Percentiles rank a stretch among this genome's conserved stretches.
These are phyloP conservation scores for Bos javanicus DNA, from an alignment of 2,113 vertebrate genomes.

Conservation along the genomic window DNA sequence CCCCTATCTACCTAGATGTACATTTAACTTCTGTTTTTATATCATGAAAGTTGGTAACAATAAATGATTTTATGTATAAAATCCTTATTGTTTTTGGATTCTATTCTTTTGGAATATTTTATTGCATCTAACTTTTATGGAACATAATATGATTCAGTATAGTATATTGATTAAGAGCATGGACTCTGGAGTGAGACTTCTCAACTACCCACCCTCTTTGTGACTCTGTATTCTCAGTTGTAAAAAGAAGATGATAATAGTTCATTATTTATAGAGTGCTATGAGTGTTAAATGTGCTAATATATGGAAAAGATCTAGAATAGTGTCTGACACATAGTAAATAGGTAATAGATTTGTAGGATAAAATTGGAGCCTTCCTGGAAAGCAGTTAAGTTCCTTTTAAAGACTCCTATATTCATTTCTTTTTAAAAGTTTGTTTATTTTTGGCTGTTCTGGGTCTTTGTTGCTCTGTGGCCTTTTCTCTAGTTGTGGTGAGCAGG, in stretches of 20 bases:
- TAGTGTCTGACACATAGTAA: not conserved
- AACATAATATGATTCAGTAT: not conserved
- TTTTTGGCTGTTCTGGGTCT: not conserved
- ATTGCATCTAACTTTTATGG: not conserved
- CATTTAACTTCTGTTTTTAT: not conserved
- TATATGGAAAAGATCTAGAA: not conserved
- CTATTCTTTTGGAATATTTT: not conserved
- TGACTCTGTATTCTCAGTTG: not conserved
- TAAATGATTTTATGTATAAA: not conserved
- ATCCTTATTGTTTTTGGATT: not conserved
- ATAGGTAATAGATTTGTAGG: not conserved
- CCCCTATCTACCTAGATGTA: not conserved
- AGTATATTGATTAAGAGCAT: not conserved
- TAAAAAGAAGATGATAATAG: not conserved
- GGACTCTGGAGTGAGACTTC: not conserved
- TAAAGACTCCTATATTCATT: not conserved
- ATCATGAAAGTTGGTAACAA: not conserved
- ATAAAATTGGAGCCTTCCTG: not conserved
- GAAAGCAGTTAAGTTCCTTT: not conserved
- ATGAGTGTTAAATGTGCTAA: not conserved
- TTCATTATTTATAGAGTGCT: not conserved
- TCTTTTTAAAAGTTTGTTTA: not conserved
- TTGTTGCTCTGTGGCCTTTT: not conserved
- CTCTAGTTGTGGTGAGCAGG: not conserved
- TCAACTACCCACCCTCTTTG: not conserved